A percentile compares a stretch with the other conserved stretches of the same genome.
Evolutionary conservation across 2,113 vertebrate species (phyloP).

Genomic region (Shinisaurus crocodilurus): DNA sequence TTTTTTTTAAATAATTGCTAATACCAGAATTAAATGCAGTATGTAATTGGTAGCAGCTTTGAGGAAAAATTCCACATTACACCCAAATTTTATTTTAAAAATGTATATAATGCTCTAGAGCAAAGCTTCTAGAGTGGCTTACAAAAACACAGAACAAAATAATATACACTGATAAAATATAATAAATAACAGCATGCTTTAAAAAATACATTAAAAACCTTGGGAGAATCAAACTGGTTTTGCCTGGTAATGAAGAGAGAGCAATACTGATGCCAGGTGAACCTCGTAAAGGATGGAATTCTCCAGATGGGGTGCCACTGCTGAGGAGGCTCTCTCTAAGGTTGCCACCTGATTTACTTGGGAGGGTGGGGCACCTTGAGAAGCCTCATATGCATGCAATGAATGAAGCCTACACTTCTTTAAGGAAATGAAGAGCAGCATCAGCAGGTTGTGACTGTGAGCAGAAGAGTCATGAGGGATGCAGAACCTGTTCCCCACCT

Average conservation of each 20-base stretch:
- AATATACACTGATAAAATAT: not conserved
- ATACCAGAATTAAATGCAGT: constrained; percentile 16
- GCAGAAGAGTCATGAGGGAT: not conserved
- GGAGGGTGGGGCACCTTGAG: not conserved
- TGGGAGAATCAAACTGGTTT: not conserved
- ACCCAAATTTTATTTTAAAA: constrained; percentile 17
- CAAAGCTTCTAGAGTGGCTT: not conserved
- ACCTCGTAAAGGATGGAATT: not conserved
- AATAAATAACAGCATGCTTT: not conserved
- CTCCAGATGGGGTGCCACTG: not conserved
- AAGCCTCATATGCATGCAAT: not conserved
- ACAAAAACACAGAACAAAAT: too few species aligned
- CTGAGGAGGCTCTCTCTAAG: not conserved
- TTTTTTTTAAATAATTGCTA: constrained; percentile 17
- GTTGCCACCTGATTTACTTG: not conserved
- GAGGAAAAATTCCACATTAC: constrained; percentile 31
- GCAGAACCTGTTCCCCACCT: not conserved
- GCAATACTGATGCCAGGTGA: not conserved
- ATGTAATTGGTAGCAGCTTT: not conserved
- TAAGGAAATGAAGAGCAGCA: too few species aligned
- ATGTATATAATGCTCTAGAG: not conserved
- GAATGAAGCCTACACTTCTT: not conserved
- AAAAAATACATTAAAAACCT: not conserved
- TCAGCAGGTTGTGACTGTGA: not conserved
- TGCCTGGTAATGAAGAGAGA: not conserved